A percentile compares a stretch with the other conserved stretches of the same genome.
These are phyloP conservation scores for Lepus oiostolus DNA, from an alignment of 2,797 vertebrate species.

Conservation along the genomic window DNA sequence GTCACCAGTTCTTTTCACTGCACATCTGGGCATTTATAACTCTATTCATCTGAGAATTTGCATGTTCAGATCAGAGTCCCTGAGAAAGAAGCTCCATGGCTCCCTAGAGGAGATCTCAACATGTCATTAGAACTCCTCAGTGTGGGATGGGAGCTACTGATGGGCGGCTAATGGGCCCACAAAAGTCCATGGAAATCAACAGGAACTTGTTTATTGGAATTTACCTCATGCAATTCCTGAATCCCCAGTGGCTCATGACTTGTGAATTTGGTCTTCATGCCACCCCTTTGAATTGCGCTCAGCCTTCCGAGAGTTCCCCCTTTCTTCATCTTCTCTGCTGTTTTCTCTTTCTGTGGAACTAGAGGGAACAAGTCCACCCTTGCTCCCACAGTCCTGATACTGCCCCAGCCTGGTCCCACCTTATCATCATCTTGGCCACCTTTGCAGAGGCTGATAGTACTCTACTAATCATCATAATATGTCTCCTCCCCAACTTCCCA, in stretches of 20 bases:
- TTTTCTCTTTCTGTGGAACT: background rate
- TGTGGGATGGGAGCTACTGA: background rate
- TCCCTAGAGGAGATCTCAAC: background rate
- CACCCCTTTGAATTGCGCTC: background rate
- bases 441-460: background rate
- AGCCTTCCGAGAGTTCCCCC: background rate
- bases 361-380: background rate
- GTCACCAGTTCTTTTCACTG: background rate
- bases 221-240: accelerated
- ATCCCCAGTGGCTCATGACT: background rate
- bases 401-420: background rate
- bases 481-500: background rate
- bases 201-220: background rate
- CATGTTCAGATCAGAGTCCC: background rate
- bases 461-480: background rate
- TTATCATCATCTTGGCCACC: background rate
- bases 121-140: background rate
- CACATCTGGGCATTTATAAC: background rate
- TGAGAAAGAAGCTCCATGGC: background rate
- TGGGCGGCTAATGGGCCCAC: background rate
- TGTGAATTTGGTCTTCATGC: background rate
- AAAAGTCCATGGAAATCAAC: background rate
- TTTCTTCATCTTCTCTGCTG: accelerated
- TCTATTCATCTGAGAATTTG: background rate
- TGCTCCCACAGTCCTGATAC: background rate